These are phyloP conservation scores for Athripsodes cinereus DNA, from an alignment of 2,888 invertebrate genomes.

Conservation along the genomic window DNA sequence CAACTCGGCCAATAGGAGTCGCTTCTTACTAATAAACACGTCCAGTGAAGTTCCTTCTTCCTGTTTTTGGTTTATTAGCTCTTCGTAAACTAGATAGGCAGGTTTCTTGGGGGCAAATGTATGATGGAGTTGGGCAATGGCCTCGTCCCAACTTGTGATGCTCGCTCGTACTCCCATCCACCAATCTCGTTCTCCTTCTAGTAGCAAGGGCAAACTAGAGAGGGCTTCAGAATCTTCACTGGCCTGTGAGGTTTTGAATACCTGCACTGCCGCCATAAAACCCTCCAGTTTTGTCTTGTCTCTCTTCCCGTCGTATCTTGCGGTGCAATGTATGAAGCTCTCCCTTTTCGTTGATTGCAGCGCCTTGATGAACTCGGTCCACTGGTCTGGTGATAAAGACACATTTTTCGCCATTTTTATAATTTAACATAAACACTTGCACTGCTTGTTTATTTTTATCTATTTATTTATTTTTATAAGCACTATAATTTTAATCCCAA, in stretches of 20 bases:
- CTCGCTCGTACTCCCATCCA: conserved; percentile 22
- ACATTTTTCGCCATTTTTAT: not conserved
- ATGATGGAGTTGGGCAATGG: conserved; percentile 14
- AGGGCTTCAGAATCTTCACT: conserved; percentile 24
- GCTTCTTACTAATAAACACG: conserved; percentile 23
- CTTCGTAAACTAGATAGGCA: conserved; percentile 24
- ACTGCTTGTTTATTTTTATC: too few relatives aligned
- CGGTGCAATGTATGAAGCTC: conserved; percentile 6
- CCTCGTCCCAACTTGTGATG: conserved; percentile 21
- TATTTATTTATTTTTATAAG: too few relatives aligned
- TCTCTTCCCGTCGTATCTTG: conserved; percentile 8
- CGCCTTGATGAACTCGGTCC: not conserved
- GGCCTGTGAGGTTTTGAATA: conserved; percentile 23
- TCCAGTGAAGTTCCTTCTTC: conserved; percentile 12
- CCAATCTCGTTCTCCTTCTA: conserved; percentile 20
- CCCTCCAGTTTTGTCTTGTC: conserved; percentile 20
- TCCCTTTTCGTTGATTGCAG: conserved; percentile 6
- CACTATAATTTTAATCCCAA: too few relatives aligned
- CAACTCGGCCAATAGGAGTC: conserved; percentile 24
- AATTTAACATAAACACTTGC: not conserved
- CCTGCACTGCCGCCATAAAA: conserved; percentile 20
- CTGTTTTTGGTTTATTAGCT: conserved; percentile 24
- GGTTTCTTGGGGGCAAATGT: conserved; percentile 25
- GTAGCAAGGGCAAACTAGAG: conserved; percentile 22
- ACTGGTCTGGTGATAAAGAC: not conserved